Evolutionary conservation across 2,113 vertebrate species (phyloP).

Genomic region (Baryphthengus martii): DNA sequence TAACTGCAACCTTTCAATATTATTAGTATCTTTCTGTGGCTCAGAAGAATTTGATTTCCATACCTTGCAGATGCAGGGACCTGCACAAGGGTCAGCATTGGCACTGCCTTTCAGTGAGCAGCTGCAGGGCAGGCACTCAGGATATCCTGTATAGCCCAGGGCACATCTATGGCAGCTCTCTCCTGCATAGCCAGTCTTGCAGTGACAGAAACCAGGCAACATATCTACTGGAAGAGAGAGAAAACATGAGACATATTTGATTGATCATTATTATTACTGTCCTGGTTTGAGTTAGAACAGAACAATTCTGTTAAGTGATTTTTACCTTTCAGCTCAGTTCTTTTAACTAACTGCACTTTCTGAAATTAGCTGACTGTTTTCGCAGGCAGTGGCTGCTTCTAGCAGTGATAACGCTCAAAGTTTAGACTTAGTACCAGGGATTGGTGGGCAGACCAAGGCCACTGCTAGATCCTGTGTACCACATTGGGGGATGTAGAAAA

Average conservation of each 20-base stretch:
- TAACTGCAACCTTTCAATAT: neutral
- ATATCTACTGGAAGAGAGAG: conserved; percentile 67
- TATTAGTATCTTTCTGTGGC: neutral
- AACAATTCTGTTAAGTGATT: no score
- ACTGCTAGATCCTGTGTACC: no score
- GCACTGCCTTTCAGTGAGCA: conserved; percentile 79
- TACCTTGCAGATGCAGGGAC: conserved; percentile 86
- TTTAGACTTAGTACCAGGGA: no score
- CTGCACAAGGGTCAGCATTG: conserved; percentile 82
- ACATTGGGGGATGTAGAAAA: no score
- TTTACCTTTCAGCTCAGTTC: no score
- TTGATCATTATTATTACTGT: neutral
- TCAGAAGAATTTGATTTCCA: neutral
- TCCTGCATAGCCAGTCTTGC: conserved; percentile 89
- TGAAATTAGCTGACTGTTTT: no score
- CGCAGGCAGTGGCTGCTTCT: no score
- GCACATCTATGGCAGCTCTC: conserved; percentile 83
- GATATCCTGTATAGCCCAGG: conserved; percentile 81
- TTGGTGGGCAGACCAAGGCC: no score
- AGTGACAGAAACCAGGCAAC: conserved; percentile 87
- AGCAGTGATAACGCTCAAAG: no score
- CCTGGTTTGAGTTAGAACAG: no score
- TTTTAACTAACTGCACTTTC: no score
- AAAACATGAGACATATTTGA: neutral
- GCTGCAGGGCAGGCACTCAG: conserved; percentile 77